phyloP scores from a whole-genome alignment of 2,113 vertebrate genomes.

The Pogona vitticeps region DNA sequence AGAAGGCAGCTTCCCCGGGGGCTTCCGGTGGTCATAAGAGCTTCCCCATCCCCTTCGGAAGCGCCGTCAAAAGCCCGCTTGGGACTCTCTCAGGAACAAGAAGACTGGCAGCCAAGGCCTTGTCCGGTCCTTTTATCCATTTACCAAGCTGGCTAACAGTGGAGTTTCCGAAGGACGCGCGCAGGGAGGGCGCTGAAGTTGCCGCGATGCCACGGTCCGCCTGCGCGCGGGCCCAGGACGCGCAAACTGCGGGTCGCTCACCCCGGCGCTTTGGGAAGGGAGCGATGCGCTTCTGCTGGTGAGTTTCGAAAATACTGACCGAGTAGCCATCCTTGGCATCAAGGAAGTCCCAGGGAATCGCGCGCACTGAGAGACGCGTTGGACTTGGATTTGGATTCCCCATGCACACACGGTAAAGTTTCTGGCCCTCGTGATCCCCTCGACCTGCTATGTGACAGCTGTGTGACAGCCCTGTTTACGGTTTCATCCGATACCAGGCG shows the following conservation, averaged over 20 bases:
- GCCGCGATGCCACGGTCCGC: background rate
- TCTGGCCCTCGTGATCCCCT: background rate
- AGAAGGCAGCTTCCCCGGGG: too few relatives aligned
- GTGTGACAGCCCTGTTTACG: background rate
- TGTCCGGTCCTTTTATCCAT: background rate
- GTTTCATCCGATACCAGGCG: background rate
- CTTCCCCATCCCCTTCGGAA: too few relatives aligned
- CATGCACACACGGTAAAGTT: background rate
- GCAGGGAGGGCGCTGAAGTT: background rate
- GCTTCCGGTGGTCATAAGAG: background rate
- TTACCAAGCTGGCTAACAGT: too few relatives aligned
- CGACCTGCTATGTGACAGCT: background rate
- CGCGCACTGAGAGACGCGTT: background rate
- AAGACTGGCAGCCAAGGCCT: background rate
- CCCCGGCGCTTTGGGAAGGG: too few relatives aligned
- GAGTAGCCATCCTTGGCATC: background rate
- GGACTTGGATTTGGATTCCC: background rate
- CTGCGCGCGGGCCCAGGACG: too few relatives aligned
- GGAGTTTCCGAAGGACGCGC: too few relatives aligned
- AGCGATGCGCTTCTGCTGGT: background rate
- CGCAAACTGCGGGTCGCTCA: background rate
- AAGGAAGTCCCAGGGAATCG: too few relatives aligned
- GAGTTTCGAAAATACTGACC: background rate
- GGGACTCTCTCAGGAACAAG: background rate
- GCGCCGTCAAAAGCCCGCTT: background rate